Conservation (phyloP, 2,113 vertebrate genomes). For the Aegotheles bennettii region DNA sequence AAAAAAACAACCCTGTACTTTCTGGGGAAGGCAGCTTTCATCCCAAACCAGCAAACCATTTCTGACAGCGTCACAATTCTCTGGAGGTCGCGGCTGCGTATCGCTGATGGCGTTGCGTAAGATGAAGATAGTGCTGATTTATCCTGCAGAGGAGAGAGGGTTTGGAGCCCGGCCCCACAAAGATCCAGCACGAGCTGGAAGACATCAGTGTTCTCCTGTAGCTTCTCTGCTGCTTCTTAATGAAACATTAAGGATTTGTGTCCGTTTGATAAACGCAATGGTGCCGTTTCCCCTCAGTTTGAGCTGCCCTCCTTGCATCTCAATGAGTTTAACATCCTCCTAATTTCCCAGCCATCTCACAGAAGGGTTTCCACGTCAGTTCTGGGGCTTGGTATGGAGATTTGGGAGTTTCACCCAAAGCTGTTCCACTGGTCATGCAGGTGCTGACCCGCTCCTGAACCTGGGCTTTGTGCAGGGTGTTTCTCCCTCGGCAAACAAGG, state of each 20-base stretch:
- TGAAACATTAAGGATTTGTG: background rate
- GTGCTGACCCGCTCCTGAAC: background rate
- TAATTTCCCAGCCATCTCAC: background rate
- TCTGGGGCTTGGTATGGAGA: background rate
- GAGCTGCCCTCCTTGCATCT: background rate
- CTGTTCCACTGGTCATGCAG: background rate
- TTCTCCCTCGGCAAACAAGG: background rate
- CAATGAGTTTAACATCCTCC: background rate
- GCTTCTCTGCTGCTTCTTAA: background rate
- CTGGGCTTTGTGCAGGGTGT: background rate
- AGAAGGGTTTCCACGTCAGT: background rate
- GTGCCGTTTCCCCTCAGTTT: fast-evolving
- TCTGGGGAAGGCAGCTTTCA: constrained; percentile 21
- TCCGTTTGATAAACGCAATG: fast-evolving
- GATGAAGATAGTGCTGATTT: background rate
- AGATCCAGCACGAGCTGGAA: background rate
- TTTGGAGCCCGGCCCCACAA: background rate
- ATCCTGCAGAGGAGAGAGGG: background rate
- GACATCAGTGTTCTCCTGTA: background rate
- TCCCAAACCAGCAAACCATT: constrained; percentile 4
- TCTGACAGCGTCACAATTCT: constrained; percentile 23
- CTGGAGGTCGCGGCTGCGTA: background rate
- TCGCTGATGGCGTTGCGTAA: background rate
- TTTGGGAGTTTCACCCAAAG: background rate
- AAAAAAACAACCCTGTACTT: background rate